Conservation (phyloP, 2,888 invertebrate species). For the Oxycera nigricornis region DNA sequence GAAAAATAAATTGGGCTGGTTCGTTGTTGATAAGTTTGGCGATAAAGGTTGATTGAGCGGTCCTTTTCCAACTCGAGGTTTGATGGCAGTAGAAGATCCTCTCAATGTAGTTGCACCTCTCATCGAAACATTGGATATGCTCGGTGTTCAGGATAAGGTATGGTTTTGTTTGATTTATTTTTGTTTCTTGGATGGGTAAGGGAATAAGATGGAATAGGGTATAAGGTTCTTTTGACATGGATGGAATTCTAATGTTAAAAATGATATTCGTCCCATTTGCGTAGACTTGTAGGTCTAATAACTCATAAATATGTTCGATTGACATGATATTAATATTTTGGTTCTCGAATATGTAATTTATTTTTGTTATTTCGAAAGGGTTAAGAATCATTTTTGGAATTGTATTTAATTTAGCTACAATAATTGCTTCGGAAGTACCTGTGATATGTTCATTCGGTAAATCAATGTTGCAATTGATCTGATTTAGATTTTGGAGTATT, state of each 20-base stretch:
- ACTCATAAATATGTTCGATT: neutral
- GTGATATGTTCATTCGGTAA: neutral
- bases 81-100: no score
- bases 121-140: neutral
- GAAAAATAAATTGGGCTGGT: no score
- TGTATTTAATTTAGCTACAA: neutral
- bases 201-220: neutral
- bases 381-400: neutral
- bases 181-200: neutral
- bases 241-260: neutral
- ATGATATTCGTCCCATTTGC: neutral
- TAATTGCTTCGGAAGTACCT: neutral
- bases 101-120: neutral
- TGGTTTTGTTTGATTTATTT: neutral
- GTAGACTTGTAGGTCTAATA: neutral
- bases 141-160: neutral
- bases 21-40: no score
- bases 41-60: no score
- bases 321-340: neutral
- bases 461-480: constrained; percentile 7
- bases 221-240: neutral
- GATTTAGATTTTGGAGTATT: neutral
- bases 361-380: neutral
- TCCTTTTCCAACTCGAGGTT: no score
- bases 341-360: neutral